A percentile compares a stretch with the other conserved stretches of the same genome.
Evolutionary conservation across 2,797 vertebrate genomes (phyloP).

Genomic region (Lacerta viridis): DNA sequence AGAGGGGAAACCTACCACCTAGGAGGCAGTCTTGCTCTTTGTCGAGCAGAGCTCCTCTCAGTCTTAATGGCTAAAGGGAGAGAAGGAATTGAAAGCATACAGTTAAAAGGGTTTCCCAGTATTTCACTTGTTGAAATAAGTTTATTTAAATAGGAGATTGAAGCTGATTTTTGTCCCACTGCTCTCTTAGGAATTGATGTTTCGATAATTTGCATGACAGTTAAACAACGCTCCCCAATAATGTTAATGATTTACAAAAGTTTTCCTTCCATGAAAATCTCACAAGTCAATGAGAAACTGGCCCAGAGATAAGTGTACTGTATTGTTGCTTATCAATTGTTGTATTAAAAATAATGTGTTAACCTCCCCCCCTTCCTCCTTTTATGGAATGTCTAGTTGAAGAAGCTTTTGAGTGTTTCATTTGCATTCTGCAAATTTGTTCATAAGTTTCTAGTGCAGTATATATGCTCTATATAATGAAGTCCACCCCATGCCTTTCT

Average conservation of each 20-base stretch:
- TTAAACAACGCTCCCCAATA: background rate
- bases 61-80: background rate
- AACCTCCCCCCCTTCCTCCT: background rate
- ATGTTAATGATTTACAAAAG: background rate
- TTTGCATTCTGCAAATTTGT: background rate
- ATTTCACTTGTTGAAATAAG: no score
- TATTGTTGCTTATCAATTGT: background rate
- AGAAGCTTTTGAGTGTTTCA: background rate
- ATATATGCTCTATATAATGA: background rate
- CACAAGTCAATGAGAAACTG: background rate
- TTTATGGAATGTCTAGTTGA: background rate
- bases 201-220: background rate
- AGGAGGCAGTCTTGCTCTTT: background rate
- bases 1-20: background rate
- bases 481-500: no score
- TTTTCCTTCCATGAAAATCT: background rate
- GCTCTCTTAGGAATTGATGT: background rate
- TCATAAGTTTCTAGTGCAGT: background rate
- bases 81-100: background rate
- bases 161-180: background rate
- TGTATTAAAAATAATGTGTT: background rate
- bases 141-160: background rate
- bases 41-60: background rate
- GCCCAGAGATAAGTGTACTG: background rate
- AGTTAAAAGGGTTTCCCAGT: background rate